A percentile compares a stretch with the other conserved stretches of the same genome.
These are phyloP conservation scores for Zaprionus ornatus DNA, from an alignment of 1,140 invertebrate species.

Conservation along the genomic window DNA sequence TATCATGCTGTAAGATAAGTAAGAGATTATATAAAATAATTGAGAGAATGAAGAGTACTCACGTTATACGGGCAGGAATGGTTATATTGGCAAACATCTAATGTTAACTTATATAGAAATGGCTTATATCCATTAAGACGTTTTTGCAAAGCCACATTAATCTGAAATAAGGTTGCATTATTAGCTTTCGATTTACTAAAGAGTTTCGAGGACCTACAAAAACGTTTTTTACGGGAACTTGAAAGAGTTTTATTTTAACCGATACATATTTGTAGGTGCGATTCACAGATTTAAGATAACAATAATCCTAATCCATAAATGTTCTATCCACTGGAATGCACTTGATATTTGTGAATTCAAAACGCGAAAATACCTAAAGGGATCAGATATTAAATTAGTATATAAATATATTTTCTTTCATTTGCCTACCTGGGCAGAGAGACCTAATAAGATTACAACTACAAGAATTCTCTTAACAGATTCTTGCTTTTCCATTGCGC, in stretches of 20 bases:
- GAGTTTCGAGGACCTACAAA: background rate
- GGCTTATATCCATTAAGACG: conserved; percentile 22
- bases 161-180: background rate
- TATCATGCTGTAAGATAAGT: background rate
- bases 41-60: background rate
- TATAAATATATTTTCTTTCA: background rate
- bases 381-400: background rate
- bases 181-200: too few species aligned
- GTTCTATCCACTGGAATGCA: conserved; percentile 4
- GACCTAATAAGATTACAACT: background rate
- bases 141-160: background rate
- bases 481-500: background rate
- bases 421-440: background rate
- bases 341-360: conserved; percentile 7
- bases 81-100: conserved; percentile 3
- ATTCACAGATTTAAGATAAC: conserved; percentile 30
- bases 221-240: background rate
- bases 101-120: conserved; percentile 13
- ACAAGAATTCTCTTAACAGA: background rate
- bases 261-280: conserved; percentile 35
- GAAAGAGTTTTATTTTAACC: background rate
- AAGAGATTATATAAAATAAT: background rate
- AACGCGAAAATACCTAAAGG: background rate
- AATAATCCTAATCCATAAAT: conserved; percentile 14
- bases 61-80: conserved; percentile 1